Conservation (phyloP, 2,888 invertebrate species). For the Agriopis aurantiaria region DNA sequence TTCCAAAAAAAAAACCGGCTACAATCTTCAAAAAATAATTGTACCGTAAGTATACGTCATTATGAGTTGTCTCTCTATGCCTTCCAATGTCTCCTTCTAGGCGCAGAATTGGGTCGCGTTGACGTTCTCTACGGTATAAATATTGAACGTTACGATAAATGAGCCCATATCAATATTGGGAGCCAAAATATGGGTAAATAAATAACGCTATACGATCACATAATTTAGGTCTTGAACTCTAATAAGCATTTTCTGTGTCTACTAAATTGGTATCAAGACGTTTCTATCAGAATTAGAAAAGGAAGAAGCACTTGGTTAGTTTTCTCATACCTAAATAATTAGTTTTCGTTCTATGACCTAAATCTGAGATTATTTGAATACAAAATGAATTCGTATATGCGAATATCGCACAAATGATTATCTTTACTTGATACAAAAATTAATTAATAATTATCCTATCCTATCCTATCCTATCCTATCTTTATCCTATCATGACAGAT, state of each 20-base stretch:
- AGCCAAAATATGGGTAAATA: slow-evolving; percentile 21
- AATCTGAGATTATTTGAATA: neutral
- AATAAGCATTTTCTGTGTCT: slow-evolving; percentile 18
- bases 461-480: too few relatives aligned
- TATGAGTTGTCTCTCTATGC: neutral
- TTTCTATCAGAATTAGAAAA: slow-evolving; percentile 1
- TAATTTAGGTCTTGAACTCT: slow-evolving; percentile 11
- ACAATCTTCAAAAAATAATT: too few relatives aligned
- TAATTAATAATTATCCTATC: too few relatives aligned
- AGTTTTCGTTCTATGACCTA: neutral
- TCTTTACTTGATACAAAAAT: too few relatives aligned
- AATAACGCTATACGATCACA: slow-evolving; percentile 19
- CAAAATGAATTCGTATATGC: neutral
- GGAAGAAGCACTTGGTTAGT: neutral
- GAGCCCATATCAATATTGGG: slow-evolving; percentile 27
- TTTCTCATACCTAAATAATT: neutral
- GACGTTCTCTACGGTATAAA: slow-evolving; percentile 24
- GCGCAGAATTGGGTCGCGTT: slow-evolving; percentile 22
- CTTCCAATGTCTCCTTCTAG: neutral
- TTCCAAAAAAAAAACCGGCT: too few relatives aligned
- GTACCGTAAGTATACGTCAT: too few relatives aligned
- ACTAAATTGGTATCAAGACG: slow-evolving; percentile 2
- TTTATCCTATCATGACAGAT: too few relatives aligned
- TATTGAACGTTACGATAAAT: slow-evolving; percentile 32
- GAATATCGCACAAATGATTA: neutral